Conservation (phyloP, 2,797 vertebrate species). For the Ispidina picta region DNA sequence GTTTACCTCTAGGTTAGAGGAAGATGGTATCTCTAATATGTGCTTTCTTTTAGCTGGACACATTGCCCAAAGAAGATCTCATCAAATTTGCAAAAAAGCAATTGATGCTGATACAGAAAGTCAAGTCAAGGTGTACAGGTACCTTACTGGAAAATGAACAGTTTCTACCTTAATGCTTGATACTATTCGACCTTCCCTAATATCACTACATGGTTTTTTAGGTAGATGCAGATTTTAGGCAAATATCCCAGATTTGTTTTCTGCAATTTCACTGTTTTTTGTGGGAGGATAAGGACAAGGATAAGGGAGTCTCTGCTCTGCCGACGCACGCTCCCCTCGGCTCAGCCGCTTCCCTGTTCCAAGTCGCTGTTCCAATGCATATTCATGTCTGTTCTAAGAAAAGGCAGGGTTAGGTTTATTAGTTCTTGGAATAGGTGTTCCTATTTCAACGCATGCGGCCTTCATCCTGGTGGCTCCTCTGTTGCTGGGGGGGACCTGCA, state of each 20-base stretch:
- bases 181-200: not conserved
- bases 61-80: constrained; percentile 92
- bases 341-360: too few relatives aligned
- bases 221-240: not conserved
- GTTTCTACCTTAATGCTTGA: not conserved
- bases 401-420: too few relatives aligned
- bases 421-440: too few relatives aligned
- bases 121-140: constrained; percentile 92
- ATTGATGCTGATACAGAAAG: constrained; percentile 89
- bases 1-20: not conserved
- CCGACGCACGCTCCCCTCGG: too few relatives aligned
- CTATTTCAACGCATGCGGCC: too few relatives aligned
- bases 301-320: too few relatives aligned
- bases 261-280: not conserved
- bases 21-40: not conserved
- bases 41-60: constrained; percentile 86
- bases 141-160: not conserved
- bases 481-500: too few relatives aligned
- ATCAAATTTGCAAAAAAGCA: constrained; percentile 98
- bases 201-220: not conserved
- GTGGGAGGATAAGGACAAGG: not conserved
- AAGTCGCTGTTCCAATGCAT: too few relatives aligned
- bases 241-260: not conserved
- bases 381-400: too few relatives aligned
- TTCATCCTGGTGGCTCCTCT: too few relatives aligned